phyloP scores from a whole-genome alignment of 37 sponge, comb jelly and placozoan genomes.

The Ephydatia muelleri region DNA sequence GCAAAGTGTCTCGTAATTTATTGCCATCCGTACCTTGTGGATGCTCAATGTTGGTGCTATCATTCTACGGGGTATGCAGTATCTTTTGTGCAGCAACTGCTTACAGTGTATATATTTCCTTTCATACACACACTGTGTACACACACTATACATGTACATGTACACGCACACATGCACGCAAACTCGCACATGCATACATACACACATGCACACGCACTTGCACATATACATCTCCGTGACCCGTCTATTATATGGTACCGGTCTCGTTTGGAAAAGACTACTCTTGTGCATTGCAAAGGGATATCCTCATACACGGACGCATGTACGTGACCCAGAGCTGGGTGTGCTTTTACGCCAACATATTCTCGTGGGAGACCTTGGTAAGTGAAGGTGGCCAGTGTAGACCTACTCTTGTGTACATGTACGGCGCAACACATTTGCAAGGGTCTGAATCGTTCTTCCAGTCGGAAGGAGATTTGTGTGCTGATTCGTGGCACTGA shows the following conservation, averaged over 20 bases:
- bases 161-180: conserved; percentile 5
- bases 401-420: too few relatives aligned
- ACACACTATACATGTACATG: background rate
- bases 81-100: background rate
- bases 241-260: background rate
- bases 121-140: too few relatives aligned
- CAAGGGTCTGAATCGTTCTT: too few relatives aligned
- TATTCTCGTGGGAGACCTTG: conserved; percentile 93
- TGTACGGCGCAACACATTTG: too few relatives aligned
- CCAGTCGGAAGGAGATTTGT: too few relatives aligned
- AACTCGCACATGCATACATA: background rate
- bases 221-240: background rate
- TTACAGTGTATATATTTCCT: background rate
- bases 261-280: conserved; percentile 62
- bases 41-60: too few relatives aligned
- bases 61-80: too few relatives aligned
- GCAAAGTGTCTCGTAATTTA: too few relatives aligned
- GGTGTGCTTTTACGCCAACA: conserved; percentile 98
- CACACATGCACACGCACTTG: background rate
- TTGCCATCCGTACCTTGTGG: too few relatives aligned
- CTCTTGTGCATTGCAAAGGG: conserved; percentile 93
- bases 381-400: conserved; percentile 32
- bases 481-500: too few relatives aligned
- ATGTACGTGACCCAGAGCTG: conserved; percentile 93
- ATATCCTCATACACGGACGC: conserved; percentile 92